These are phyloP conservation scores for Onychomys arenicola DNA, from an alignment of 2,797 vertebrate genomes.

Conservation along the genomic window DNA sequence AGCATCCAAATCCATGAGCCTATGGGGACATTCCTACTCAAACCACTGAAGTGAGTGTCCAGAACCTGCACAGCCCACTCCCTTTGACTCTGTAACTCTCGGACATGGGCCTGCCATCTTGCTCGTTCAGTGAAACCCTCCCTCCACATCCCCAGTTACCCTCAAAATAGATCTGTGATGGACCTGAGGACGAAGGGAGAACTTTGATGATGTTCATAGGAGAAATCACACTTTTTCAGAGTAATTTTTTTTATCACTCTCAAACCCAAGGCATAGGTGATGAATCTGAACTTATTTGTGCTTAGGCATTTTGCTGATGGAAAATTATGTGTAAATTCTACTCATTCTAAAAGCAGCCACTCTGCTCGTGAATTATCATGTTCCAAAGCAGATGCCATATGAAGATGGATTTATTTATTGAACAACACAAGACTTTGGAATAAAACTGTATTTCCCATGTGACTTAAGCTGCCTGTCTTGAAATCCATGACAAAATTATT, in stretches of 20 bases:
- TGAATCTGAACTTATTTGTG: too few relatives aligned
- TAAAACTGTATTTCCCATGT: not conserved
- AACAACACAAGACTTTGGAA: not conserved
- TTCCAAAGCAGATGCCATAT: not conserved
- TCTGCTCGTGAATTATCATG: not conserved
- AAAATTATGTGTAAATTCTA: not conserved
- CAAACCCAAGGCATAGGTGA: too few relatives aligned
- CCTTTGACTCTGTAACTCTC: fast-evolving
- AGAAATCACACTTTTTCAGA: fast-evolving
- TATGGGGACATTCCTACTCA: not conserved
- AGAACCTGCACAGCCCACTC: fast-evolving
- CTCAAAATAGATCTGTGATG: fast-evolving
- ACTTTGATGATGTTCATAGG: fast-evolving
- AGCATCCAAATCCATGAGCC: not conserved
- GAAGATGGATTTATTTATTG: not conserved
- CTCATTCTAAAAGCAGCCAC: not conserved
- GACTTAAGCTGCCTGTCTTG: not conserved
- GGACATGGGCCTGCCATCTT: not conserved
- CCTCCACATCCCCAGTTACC: fast-evolving
- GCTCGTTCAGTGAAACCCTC: too few relatives aligned
- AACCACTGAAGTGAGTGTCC: not conserved
- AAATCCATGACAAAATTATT: slow-evolving; percentile 25
- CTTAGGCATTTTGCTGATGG: not conserved
- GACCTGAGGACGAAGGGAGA: fast-evolving
- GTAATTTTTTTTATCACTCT: too few relatives aligned